Conservation (phyloP, 2,113 vertebrate genomes). For the Nesoenas mayeri region DNA sequence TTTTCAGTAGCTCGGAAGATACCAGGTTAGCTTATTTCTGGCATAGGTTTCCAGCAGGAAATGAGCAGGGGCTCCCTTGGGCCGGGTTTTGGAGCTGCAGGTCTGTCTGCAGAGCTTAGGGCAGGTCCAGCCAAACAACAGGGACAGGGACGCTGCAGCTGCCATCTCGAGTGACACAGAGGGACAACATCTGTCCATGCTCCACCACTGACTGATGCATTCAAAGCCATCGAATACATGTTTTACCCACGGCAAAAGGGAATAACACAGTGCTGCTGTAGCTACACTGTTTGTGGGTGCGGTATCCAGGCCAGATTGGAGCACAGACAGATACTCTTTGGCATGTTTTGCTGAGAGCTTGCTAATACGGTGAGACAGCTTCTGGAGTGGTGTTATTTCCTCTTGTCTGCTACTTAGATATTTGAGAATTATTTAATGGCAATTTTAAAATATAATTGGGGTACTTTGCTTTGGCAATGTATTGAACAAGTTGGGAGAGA, state of each 20-base stretch:
- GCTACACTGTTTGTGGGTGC: not conserved
- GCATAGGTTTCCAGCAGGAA: not conserved
- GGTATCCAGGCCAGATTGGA: not conserved
- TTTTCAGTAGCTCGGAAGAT: not conserved
- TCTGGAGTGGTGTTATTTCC: not conserved
- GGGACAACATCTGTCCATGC: not conserved
- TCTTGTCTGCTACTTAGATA: not conserved
- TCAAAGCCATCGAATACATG: not conserved
- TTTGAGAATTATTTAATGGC: not conserved
- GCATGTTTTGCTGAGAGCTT: not conserved
- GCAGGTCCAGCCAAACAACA: not conserved
- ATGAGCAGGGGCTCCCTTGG: not conserved
- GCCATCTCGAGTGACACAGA: not conserved
- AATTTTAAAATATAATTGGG: not conserved
- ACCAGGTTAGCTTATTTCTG: not conserved
- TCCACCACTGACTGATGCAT: not conserved
- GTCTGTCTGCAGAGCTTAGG: not conserved
- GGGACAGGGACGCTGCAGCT: not conserved
- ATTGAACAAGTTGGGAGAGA: not conserved
- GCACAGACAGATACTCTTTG: not conserved
- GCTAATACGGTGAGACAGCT: not conserved
- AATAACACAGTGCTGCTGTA: not conserved
- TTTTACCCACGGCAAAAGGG: not conserved
- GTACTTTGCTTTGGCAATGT: not conserved
- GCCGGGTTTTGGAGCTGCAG: not conserved